Base-by-base conservation (phyloP, 2,888 invertebrate genomes). In the Caenorhabditis wallacei region DNA sequence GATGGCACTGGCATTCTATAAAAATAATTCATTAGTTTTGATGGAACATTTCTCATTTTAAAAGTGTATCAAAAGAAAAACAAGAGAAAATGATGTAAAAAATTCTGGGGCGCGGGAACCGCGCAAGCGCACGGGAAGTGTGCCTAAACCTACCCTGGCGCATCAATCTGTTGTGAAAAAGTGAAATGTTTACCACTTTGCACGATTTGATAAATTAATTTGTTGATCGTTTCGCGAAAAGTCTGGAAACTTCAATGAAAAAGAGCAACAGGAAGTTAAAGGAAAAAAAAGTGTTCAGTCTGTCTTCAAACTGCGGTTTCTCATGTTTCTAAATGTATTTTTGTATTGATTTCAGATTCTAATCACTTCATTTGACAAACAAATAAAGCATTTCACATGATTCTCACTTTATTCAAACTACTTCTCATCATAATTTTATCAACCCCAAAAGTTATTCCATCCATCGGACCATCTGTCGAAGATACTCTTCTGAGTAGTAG, bases 1-100 rank as follows among this genome's bases (percentile, higher is more conserved):
- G 83, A 70, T 48, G 83, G 83, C 16, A 83, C 83, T 71, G 80
- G 80, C 83, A 83, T 83, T 69, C 63, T 66, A 59, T 2, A 75
- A 66, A 69, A 11, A 51, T 22, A 40, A 35, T 46, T 57, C 0
- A 48, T 61, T 13, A 43, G 56, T 24, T 48, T 51, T 48, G 16
- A 30, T n/a, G n/a, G n/a, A n/a, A n/a, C n/a, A n/a, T n/a, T n/a
- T n/a, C n/a, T n/a, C n/a, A n/a, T n/a, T n/a, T n/a, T n/a, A n/a
- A n/a, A n/a, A n/a, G n/a, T n/a, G n/a, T n/a, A n/a, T n/a, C n/a
- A n/a, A n/a, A n/a, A n/a, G n/a, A n/a, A 70, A 76, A 56, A 10
- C n/a, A 35, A 18, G 24, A 51, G 51, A 76, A 71, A 51, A 66
- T 74, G 74, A 74, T 57, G 69, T 66, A 82, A 78, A 70, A 70